Conservation (phyloP, 2,888 invertebrate species). For the Agriotes lineatus region DNA sequence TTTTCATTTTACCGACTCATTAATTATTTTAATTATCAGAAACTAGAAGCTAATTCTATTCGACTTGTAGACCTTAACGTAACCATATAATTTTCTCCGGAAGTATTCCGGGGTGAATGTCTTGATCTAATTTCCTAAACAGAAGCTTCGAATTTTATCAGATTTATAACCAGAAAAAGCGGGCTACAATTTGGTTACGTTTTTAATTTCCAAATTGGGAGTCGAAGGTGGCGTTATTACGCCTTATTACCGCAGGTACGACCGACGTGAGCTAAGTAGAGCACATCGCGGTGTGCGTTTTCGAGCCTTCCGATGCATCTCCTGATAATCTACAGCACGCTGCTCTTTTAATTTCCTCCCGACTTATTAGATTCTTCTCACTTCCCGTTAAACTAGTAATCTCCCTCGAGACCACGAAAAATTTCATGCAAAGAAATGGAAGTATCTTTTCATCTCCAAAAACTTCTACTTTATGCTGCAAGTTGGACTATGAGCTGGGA, state of each 20-base stretch:
- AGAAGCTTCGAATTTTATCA: slow-evolving; percentile 1
- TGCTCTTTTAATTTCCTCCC: slow-evolving; percentile 48
- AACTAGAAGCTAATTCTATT: no score
- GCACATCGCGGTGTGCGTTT: slow-evolving; percentile 16
- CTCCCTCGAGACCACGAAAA: slow-evolving; percentile 40
- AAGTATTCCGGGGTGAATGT: slow-evolving; percentile 11
- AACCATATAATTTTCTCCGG: no score
- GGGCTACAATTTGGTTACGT: slow-evolving; percentile 14
- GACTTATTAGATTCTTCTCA: slow-evolving; percentile 47
- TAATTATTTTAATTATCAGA: no score
- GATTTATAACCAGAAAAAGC: slow-evolving; percentile 7
- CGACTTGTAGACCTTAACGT: no score
- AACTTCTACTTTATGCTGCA: slow-evolving; percentile 42
- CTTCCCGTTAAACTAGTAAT: slow-evolving; percentile 43
- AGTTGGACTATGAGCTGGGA: slow-evolving; percentile 41
- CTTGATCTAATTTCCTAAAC: slow-evolving; percentile 4
- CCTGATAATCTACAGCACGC: slow-evolving; percentile 45
- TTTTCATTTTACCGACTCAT: no score
- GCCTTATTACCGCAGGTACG: slow-evolving; percentile 10
- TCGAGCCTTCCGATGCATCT: slow-evolving; percentile 22
- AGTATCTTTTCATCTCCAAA: slow-evolving; percentile 41
- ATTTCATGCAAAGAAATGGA: slow-evolving; percentile 42
- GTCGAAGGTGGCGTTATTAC: neutral
- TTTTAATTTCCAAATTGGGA: slow-evolving; percentile 9
- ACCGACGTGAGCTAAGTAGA: slow-evolving; percentile 7